Conservation (phyloP, 2,113 vertebrate genomes). For the Spea bombifrons region DNA sequence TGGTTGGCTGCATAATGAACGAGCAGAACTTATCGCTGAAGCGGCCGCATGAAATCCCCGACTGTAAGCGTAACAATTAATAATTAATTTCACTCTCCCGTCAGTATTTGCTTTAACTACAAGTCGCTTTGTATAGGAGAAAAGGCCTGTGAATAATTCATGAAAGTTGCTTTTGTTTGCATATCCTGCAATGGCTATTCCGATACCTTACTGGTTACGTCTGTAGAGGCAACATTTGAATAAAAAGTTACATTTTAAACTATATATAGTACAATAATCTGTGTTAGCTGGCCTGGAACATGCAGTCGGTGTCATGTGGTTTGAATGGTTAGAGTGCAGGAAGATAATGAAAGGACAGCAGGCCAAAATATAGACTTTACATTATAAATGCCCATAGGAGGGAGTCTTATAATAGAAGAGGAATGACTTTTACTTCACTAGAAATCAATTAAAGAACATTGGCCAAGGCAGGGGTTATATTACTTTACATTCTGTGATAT, state of each 20-base stretch:
- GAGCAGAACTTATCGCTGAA: slow-evolving; percentile 20
- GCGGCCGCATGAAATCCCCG: slow-evolving; percentile 45
- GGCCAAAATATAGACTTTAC: no score
- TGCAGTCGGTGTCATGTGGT: no score
- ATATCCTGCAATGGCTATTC: not conserved
- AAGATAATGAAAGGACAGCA: no score
- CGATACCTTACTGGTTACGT: not conserved
- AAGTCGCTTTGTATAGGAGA: slow-evolving; percentile 55
- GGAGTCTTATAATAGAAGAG: no score
- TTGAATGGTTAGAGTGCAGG: no score
- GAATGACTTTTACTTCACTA: no score
- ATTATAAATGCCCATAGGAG: no score
- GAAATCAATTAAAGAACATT: no score
- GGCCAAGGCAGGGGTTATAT: no score
- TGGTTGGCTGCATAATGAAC: not conserved
- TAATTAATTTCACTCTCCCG: slow-evolving; percentile 59
- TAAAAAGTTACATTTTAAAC: not conserved
- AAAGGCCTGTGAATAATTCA: slow-evolving; percentile 58
- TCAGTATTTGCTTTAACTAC: slow-evolving; percentile 61
- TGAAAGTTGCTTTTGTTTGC: not conserved
- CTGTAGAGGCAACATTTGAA: not conserved
- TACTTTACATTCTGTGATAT: no score
- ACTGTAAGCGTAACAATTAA: slow-evolving; percentile 55
- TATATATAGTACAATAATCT: no score
- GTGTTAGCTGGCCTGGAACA: no score